Evolutionary conservation across 2,888 invertebrate genomes (phyloP).

Genomic region (Gortyna flavago): DNA sequence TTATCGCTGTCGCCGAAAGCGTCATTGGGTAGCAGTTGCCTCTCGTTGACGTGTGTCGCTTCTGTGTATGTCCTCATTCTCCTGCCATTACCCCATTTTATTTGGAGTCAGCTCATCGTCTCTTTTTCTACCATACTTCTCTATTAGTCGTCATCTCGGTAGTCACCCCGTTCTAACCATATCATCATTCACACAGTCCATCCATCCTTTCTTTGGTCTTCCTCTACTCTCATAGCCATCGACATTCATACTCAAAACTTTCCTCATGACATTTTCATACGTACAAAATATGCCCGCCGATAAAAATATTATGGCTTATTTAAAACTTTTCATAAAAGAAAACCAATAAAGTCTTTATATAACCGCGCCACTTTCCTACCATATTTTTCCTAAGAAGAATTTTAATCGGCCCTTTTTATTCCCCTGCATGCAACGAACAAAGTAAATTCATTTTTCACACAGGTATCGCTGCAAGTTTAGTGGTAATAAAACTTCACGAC

Average conservation of each 20-base stretch:
- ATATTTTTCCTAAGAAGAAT: constrained; percentile 15
- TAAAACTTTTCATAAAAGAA: constrained; percentile 6
- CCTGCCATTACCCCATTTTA: too few relatives aligned
- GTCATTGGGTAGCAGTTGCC: too few relatives aligned
- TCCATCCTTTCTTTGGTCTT: neutral
- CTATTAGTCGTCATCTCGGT: neutral
- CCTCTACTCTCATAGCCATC: neutral
- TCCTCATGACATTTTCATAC: neutral
- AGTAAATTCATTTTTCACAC: constrained; percentile 70
- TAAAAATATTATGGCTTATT: neutral
- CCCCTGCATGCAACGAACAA: constrained; percentile 27
- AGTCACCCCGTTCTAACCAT: too few relatives aligned
- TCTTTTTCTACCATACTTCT: neutral
- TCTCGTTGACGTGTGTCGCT: too few relatives aligned
- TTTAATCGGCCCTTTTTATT: constrained; percentile 43
- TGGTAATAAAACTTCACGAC: constrained; percentile 70
- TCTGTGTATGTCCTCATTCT: too few relatives aligned
- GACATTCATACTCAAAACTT: neutral
- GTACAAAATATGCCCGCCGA: neutral
- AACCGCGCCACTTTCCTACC: neutral
- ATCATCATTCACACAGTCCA: neutral
- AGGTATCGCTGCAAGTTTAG: constrained; percentile 66
- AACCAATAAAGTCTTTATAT: constrained; percentile 4
- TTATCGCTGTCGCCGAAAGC: too few relatives aligned
- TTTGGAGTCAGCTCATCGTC: neutral